These are phyloP conservation scores for Clarias gariepinus DNA, from an alignment of 2,113 vertebrate genomes.

Conservation along the genomic window DNA sequence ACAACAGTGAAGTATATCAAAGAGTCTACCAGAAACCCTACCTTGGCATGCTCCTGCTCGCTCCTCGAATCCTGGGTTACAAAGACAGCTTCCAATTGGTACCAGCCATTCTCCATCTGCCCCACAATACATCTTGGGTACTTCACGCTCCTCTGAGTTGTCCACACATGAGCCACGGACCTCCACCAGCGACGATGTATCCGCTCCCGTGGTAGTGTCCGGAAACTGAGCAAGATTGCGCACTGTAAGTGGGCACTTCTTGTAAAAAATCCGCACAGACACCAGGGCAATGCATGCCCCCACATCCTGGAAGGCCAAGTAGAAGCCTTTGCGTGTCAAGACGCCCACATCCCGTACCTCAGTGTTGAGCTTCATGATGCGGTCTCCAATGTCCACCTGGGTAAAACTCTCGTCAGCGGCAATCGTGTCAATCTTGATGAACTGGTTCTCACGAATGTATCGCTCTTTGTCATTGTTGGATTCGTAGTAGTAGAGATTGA, in stretches of 20 bases:
- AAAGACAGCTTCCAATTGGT: constrained; percentile 95
- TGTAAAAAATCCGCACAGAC: constrained; percentile 94
- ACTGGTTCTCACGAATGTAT: constrained; percentile 94
- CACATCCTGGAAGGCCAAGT: constrained; percentile 96
- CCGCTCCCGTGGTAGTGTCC: constrained; percentile 89
- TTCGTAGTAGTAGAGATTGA: constrained; percentile 98
- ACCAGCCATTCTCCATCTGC: constrained; percentile 99
- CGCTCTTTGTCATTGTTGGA: constrained; percentile 92
- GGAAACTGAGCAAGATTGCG: constrained; percentile 96
- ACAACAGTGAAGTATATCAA: background rate
- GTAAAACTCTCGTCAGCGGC: constrained; percentile 98
- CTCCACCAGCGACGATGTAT: constrained; percentile 95
- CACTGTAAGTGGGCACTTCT: constrained; percentile 92
- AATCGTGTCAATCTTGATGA: constrained; percentile 96
- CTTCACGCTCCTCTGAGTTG: constrained; percentile 94
- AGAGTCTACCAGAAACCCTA: constrained; percentile 66
- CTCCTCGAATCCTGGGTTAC: constrained; percentile 90
- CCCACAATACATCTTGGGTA: constrained; percentile 99
- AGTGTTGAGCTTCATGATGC: constrained; percentile 97
- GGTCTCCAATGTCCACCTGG: constrained; percentile 95
- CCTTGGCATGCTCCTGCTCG: constrained; percentile 89
- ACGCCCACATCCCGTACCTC: constrained; percentile 95
- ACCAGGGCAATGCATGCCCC: constrained; percentile 96
- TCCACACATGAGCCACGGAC: constrained; percentile 98
- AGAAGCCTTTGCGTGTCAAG: constrained; percentile 90